Conservation (phyloP, 2,113 vertebrate species). For the Irena cyanogastra region DNA sequence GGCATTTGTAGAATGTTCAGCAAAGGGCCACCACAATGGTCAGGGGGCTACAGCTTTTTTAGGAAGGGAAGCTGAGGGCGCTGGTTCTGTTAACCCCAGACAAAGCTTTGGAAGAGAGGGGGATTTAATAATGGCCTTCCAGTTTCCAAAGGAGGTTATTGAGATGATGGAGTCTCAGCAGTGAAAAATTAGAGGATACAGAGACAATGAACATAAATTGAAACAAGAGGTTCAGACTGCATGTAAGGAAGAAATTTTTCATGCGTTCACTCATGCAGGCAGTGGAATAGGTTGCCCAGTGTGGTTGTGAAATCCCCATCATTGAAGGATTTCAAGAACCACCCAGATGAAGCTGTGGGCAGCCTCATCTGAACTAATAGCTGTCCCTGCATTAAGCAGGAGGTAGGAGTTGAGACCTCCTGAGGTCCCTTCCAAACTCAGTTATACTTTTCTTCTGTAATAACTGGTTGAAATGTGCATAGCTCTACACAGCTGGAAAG, state of each 20-base stretch:
- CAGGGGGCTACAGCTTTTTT: neutral
- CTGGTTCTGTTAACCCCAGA: neutral
- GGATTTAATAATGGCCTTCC: neutral
- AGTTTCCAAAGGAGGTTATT: neutral
- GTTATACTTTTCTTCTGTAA: neutral
- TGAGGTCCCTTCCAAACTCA: neutral
- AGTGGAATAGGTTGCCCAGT: neutral
- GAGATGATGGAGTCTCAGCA: neutral
- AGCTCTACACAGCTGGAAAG: neutral
- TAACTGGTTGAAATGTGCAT: neutral
- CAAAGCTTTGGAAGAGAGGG: neutral
- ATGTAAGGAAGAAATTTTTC: neutral
- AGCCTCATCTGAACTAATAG: neutral
- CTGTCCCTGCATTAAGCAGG: neutral
- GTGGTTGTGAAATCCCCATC: neutral
- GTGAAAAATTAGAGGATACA: neutral
- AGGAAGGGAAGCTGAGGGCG: neutral
- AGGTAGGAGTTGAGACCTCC: neutral
- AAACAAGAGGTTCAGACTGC: neutral
- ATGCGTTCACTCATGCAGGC: neutral
- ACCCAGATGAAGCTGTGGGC: neutral
- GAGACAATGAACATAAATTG: neutral
- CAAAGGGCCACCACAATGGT: accelerated
- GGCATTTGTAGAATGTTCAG: neutral
- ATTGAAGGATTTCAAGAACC: neutral